A percentile compares a stretch with the other conserved stretches of the same genome.
phyloP scores from a whole-genome alignment of 1,140 invertebrate genomes.

The Drosophila pruinosa region DNA sequence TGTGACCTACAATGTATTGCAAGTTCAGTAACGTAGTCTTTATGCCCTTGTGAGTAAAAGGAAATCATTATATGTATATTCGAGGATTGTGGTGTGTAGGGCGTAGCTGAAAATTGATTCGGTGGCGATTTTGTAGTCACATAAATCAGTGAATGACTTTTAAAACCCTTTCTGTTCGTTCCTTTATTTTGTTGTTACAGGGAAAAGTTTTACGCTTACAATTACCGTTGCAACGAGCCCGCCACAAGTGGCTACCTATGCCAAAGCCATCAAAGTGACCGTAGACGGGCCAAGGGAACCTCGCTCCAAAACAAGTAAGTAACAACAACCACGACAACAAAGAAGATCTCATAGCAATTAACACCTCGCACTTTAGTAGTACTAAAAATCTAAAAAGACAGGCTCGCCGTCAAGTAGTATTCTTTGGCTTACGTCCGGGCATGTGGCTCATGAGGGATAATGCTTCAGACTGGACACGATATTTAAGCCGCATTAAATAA shows the following conservation, averaged over 20 bases:
- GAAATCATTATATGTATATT: neutral
- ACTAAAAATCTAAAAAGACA: conserved; percentile 5
- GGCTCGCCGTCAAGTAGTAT: conserved; percentile 10
- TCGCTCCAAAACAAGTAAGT: conserved; percentile 98
- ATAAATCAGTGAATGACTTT: conserved; percentile 66
- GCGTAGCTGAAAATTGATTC: conserved; percentile 62
- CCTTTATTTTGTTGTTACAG: conserved; percentile 84
- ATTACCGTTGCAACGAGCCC: conserved; percentile 96
- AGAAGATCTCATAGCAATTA: conserved; percentile 44
- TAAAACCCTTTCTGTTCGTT: conserved; percentile 35
- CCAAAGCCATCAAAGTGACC: conserved; percentile 99
- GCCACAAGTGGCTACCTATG: conserved; percentile 96
- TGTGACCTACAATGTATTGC: no score
- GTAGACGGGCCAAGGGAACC: conserved; percentile 99
- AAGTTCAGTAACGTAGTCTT: neutral
- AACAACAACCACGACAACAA: conserved; percentile 1
- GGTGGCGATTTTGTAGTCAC: conserved; percentile 60
- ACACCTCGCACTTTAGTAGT: conserved; percentile 36
- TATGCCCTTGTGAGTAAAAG: neutral
- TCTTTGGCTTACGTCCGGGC: conserved; percentile 57
- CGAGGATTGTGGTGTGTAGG: conserved; percentile 9
- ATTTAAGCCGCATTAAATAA: conserved; percentile 50
- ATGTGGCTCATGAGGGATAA: conserved; percentile 42
- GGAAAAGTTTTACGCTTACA: conserved; percentile 98
- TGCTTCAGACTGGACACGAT: no score